A percentile compares a stretch with the other conserved stretches of the same genome.
phyloP scores from a whole-genome alignment of 2,113 vertebrate species.

The Rissa tridactyla region DNA sequence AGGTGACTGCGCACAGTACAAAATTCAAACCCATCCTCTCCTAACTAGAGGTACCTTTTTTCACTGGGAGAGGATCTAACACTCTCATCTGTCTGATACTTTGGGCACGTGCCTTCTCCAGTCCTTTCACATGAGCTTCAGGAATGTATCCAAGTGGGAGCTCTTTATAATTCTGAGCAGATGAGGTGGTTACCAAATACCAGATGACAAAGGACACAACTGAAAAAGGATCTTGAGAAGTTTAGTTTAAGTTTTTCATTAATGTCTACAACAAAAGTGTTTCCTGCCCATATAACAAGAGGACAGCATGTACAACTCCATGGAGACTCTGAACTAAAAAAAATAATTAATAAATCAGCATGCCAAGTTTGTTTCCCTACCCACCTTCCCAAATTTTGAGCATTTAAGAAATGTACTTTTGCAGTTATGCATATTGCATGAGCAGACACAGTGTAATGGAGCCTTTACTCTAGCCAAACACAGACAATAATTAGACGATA shows the following conservation, averaged over 20 bases:
- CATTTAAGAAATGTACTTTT: neutral
- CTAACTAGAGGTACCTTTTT: neutral
- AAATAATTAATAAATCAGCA: neutral
- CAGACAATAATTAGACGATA: neutral
- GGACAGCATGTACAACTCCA: neutral
- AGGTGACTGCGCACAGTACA: neutral
- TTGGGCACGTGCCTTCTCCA: neutral
- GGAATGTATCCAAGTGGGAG: neutral
- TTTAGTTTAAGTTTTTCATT: neutral
- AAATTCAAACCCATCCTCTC: neutral
- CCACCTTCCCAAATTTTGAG: neutral
- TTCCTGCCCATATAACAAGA: neutral
- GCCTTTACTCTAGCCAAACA: neutral
- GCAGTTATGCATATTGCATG: neutral
- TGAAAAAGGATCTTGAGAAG: neutral
- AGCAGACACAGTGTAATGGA: neutral
- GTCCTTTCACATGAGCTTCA: neutral
- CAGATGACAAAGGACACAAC: neutral
- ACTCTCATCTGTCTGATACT: neutral
- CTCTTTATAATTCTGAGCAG: neutral
- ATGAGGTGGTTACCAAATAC: neutral
- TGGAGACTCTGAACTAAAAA: neutral
- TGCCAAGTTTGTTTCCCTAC: neutral
- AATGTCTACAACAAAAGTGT: neutral
- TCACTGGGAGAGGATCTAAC: neutral